Base-by-base conservation (phyloP, 2,797 vertebrate species). In the Hyperoplus immaculatus region DNA sequence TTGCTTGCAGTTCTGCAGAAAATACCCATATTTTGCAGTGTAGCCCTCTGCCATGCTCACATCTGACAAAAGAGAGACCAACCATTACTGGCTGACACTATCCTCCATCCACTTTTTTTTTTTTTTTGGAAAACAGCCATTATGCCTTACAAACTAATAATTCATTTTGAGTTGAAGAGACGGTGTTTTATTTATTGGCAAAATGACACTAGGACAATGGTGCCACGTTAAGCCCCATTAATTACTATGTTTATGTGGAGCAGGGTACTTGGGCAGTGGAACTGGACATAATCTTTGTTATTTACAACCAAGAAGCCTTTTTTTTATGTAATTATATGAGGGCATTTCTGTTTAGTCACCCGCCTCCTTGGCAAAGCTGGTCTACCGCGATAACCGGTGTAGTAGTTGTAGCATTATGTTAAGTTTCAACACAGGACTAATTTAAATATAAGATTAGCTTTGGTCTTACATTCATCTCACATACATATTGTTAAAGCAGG, bases 231-330 rank as follows among this genome's bases (percentile, higher is more conserved):
- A 66, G 68, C 76, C 63, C 81, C 71, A 81, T 58, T 82, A 85
- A 89, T 89, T 82, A 76, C 59, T 69, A 75, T 81, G 76, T 86
- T 86, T 81, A 82, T 85, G 69, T 81, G 75, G 61, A 78, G 69
- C 68, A 70, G 49, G 65, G 61, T 73, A 55, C 63, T 61, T 50
- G 77, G 75, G 70, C 50, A 75, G 3, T 71, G 13, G 59, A 39
- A 61, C 62, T 62, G 78, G 78, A 81, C 72, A 56, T 46, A 80
- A 57, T 89, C 81, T 85, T 60, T 61, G 29, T 65, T 71, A 76
- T 85, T 78, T 82, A 77, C 42, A 39, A 75, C 60, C 68, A 78
- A 83, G 41, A 39, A 66, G 46, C 49, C 68, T 50, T 80, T 77
- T 69, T 62, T 77, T 16, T 55, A 61, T 77, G 63, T 71, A 78